phyloP scores from a whole-genome alignment of 2,797 vertebrate species.

The Setipinna tenuifilis region DNA sequence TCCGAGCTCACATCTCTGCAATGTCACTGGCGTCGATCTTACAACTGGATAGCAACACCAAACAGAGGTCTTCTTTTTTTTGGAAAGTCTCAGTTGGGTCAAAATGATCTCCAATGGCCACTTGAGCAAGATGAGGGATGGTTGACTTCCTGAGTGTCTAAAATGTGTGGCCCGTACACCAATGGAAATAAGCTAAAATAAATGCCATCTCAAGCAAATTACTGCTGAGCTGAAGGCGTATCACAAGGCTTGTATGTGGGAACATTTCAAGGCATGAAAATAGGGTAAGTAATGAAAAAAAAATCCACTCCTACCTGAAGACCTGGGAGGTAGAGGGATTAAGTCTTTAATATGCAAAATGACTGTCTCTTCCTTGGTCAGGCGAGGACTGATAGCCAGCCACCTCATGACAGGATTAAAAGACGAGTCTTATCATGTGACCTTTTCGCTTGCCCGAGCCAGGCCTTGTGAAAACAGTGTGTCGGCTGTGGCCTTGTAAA shows the following conservation, averaged over 20 bases:
- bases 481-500: conserved; percentile 31
- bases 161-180: not conserved
- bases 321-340: conserved; percentile 25
- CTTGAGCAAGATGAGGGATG: not conserved
- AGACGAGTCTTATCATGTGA: conserved; percentile 43
- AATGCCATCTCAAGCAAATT: conserved; percentile 4
- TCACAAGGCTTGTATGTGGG: not conserved
- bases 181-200: not conserved
- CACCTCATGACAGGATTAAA: conserved; percentile 33
- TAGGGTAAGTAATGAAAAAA: not conserved
- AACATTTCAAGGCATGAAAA: not conserved
- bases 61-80: not conserved
- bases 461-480: conserved; percentile 33
- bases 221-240: not conserved
- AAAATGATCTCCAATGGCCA: not conserved
- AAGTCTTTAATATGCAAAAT: conserved; percentile 43
- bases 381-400: conserved; percentile 15
- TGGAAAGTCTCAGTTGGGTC: not conserved
- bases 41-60: not conserved
- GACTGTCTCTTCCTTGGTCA: not conserved
- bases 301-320: conserved; percentile 23
- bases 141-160: not conserved
- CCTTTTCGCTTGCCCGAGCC: conserved; percentile 40
- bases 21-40: conserved; percentile 1
- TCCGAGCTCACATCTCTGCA: not conserved